Percentiles rank a stretch among this genome's conserved stretches.
Evolutionary conservation across 2,113 vertebrate species (phyloP).

Genomic region (Bambusicola thoracicus): DNA sequence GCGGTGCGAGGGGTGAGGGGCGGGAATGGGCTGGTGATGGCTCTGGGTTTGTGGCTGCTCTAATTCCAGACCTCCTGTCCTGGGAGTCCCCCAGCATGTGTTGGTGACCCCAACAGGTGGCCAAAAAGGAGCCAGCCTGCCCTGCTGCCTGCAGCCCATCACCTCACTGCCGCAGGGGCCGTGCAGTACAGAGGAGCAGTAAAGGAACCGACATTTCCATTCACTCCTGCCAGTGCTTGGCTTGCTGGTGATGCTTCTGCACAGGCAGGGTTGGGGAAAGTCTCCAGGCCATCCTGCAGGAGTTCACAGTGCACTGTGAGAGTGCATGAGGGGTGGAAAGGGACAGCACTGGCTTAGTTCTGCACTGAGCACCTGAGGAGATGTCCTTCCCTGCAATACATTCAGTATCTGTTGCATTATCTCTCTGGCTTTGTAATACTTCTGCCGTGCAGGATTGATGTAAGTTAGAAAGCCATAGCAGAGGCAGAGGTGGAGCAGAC

Average conservation of each 20-base stretch:
- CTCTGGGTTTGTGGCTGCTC: neutral
- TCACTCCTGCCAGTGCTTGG: neutral
- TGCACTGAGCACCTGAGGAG: neutral
- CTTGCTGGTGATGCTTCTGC: neutral
- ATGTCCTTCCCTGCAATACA: no score
- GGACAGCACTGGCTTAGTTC: rapidly evolving
- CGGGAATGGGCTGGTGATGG: neutral
- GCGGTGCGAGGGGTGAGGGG: neutral
- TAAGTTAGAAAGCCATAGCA: no score
- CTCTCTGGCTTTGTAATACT: neutral
- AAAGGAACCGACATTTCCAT: neutral
- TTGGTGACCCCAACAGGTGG: neutral
- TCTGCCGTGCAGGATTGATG: neutral
- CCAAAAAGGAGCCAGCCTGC: neutral
- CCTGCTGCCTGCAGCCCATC: neutral
- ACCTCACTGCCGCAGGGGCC: neutral
- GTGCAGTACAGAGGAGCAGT: neutral
- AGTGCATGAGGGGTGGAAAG: neutral
- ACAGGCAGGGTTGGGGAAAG: neutral
- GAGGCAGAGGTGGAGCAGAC: no score
- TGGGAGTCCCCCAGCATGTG: neutral
- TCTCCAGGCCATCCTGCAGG: neutral
- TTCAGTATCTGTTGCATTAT: neutral
- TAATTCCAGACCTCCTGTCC: neutral
- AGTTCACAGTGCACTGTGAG: neutral